Base-by-base conservation (phyloP, 1,140 invertebrate genomes). In the Carposina sasakii region DNA sequence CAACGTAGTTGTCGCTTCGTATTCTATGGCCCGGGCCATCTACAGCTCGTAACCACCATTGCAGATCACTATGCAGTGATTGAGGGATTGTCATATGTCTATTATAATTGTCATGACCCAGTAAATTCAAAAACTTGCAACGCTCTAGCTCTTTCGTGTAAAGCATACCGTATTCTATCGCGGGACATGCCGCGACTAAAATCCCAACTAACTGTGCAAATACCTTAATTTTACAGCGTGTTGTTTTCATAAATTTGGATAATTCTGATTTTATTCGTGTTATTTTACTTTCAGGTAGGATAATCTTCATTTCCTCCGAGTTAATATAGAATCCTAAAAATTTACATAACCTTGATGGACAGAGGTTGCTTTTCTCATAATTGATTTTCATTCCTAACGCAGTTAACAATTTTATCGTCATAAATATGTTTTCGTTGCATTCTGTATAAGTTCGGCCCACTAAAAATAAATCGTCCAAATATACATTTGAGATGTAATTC, bases 1-100 rank as follows among this genome's bases (percentile, higher is more conserved):
- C 37, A 34, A 37, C 20, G 55, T 57, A 71, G 1, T 31, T 31
- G 15, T 41, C 36, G 5, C 31, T 10, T 23, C 22, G 30, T 2
- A 52, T 52, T 22, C 9, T 16, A 20, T 13, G 3, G 15, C 2
- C 42, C 9, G 24, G 9, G 3, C 20, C 2, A 3, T 23, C 42
- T 15, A 44, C n/a, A 13, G 15, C n/a, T 10, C 34, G 34, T 3
- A 19, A n/a, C 34, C 34, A 37, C 34, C 34, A 37, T 19, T 37
- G 3, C 3, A 37, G 20, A 19, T 37, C 34, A 8, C 8, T 3
- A 5, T 3, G 2, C 8, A 37, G 15, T 5, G 34, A 17, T 3
- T 37, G 5, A 5, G 34, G 34, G 5, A 37, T 3, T 2, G 3
- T 5, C 34, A 44, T 44, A 33, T 16, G 12, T 3, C 17, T 23